Evolutionary conservation across 2,797 vertebrate species (phyloP).

Genomic region (Etheostoma perlongum): DNA sequence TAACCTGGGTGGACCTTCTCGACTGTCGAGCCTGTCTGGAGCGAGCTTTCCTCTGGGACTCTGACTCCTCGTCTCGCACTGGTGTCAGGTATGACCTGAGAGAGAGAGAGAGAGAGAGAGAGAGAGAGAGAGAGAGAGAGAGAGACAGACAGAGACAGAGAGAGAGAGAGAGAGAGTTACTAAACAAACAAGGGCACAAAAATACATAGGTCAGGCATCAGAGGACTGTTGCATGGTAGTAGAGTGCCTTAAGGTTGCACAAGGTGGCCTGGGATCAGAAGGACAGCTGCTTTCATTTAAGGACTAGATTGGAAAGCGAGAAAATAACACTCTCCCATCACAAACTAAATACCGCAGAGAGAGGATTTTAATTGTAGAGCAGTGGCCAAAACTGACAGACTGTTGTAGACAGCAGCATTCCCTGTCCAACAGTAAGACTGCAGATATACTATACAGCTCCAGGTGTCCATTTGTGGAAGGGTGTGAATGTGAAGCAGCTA

Average conservation of each 20-base stretch:
- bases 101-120: too few relatives aligned
- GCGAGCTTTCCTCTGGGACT: slow-evolving; percentile 98
- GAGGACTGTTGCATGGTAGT: background rate
- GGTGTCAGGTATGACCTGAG: slow-evolving; percentile 97
- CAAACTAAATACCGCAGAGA: background rate
- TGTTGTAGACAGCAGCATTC: background rate
- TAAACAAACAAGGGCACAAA: background rate
- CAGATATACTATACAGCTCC: background rate
- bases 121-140: too few relatives aligned
- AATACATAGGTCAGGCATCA: background rate
- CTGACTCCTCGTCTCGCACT: slow-evolving; percentile 97
- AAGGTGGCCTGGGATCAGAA: background rate
- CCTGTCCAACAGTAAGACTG: background rate
- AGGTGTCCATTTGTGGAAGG: background rate
- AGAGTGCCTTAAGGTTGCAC: background rate
- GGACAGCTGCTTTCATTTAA: background rate
- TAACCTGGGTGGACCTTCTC: slow-evolving; percentile 96
- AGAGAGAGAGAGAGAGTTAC: too few relatives aligned
- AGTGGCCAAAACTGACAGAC: background rate
- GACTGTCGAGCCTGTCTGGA: slow-evolving; percentile 98
- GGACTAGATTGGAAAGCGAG: background rate
- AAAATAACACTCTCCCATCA: background rate
- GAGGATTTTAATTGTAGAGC: background rate
- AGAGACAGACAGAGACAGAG: too few relatives aligned
- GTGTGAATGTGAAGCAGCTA: background rate